These are phyloP conservation scores for Noctua comes DNA, from an alignment of 2,888 invertebrate species.

Conservation along the genomic window DNA sequence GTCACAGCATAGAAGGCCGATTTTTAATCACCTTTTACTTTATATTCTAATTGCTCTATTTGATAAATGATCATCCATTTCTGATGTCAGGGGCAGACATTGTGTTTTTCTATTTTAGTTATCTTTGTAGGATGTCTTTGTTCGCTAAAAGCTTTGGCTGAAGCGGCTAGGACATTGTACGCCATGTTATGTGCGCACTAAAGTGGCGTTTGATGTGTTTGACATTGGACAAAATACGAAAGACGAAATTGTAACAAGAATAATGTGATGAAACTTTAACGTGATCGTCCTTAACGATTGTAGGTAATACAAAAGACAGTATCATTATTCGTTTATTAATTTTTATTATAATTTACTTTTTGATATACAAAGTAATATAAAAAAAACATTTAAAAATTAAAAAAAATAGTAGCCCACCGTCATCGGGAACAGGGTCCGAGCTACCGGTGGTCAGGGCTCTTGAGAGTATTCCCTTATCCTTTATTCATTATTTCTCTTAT, in stretches of 20 bases:
- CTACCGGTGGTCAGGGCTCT: no score
- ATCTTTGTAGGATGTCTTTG: slow-evolving; percentile 28
- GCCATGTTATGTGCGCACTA: slow-evolving; percentile 17
- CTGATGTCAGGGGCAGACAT: slow-evolving; percentile 30
- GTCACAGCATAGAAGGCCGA: not conserved
- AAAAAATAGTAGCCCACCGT: no score
- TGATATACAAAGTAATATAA: no score
- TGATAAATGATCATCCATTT: slow-evolving; percentile 34
- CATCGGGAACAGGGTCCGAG: no score
- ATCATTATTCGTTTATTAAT: no score
- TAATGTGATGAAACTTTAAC: slow-evolving; percentile 39
- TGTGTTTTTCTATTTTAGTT: slow-evolving; percentile 29
- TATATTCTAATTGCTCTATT: slow-evolving; percentile 29
- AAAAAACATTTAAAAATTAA: no score
- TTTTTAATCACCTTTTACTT: slow-evolving; percentile 31
- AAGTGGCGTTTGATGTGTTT: slow-evolving; percentile 39
- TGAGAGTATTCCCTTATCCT: no score
- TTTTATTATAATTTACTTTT: no score
- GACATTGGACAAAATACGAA: slow-evolving; percentile 44
- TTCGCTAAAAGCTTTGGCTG: slow-evolving; percentile 43
- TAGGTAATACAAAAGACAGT: slow-evolving; percentile 61
- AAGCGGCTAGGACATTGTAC: slow-evolving; percentile 25
- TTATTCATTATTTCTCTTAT: no score
- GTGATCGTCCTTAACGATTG: slow-evolving; percentile 24
- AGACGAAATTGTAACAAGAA: slow-evolving; percentile 42